Percentiles rank a stretch among this genome's conserved stretches.
phyloP scores from a whole-genome alignment of 2,113 vertebrate species.

The Amblyornis subalaris region DNA sequence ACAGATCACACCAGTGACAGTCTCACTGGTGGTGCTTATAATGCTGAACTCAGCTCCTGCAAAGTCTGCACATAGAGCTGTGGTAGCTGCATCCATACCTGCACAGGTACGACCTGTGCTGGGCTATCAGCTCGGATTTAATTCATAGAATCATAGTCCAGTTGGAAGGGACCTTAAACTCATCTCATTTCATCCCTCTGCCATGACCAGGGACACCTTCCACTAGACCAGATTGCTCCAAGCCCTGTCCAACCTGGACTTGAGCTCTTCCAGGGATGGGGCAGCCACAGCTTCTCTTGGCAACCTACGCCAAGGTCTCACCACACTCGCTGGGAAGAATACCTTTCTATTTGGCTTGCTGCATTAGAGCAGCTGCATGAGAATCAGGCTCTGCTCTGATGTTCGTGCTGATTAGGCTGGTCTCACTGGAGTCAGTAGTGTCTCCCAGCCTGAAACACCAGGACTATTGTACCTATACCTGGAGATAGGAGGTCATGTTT shows the following conservation, averaged over 20 bases:
- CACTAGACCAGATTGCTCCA: neutral
- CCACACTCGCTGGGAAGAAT: neutral
- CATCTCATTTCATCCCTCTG: neutral
- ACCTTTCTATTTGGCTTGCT: neutral
- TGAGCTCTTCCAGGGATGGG: neutral
- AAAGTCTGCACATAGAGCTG: neutral
- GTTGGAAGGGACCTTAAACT: neutral
- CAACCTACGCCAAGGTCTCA: neutral
- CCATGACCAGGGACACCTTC: neutral
- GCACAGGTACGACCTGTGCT: neutral
- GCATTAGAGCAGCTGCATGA: neutral
- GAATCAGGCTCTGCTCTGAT: neutral
- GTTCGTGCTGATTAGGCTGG: neutral
- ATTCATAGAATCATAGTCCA: neutral
- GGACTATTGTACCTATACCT: neutral
- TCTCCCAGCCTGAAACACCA: neutral
- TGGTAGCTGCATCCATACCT: neutral
- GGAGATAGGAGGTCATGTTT: neutral
- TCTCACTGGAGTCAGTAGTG: neutral
- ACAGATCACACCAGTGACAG: neutral
- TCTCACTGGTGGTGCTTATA: too few relatives aligned
- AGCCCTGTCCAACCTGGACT: too few relatives aligned
- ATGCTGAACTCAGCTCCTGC: neutral
- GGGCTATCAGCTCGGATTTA: neutral
- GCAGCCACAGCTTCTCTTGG: neutral